Percentiles rank a stretch among this genome's conserved stretches.
phyloP scores from a whole-genome alignment of 2,888 invertebrate genomes.

The Mellilla xanthometata region DNA sequence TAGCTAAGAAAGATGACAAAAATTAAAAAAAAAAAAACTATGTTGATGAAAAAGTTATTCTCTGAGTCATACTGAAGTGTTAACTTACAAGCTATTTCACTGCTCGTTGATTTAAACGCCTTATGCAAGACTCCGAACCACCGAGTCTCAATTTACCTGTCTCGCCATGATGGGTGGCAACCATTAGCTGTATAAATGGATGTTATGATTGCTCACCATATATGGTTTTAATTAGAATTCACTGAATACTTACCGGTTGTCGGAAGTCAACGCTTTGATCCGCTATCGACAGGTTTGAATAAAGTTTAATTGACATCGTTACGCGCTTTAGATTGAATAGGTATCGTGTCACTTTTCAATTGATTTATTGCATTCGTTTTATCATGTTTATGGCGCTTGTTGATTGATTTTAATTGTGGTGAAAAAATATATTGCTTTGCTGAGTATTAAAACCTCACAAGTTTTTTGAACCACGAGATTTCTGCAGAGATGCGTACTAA shows the following conservation, averaged over 20 bases:
- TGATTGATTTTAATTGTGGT: too few relatives aligned
- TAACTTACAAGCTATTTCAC: too few relatives aligned
- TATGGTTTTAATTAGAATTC: conserved; percentile 29
- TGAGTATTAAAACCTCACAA: too few relatives aligned
- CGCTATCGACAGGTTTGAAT: conserved; percentile 16
- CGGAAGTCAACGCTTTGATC: conserved; percentile 15
- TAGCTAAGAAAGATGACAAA: too few relatives aligned
- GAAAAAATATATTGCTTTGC: too few relatives aligned
- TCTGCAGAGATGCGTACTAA: too few relatives aligned
- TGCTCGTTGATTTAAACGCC: not conserved
- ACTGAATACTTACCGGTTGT: conserved; percentile 10
- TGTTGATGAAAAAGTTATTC: too few relatives aligned
- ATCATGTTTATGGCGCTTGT: too few relatives aligned
- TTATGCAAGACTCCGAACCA: conserved; percentile 11
- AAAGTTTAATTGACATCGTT: conserved; percentile 6
- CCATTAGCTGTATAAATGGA: conserved; percentile 45
- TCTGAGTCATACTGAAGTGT: too few relatives aligned
- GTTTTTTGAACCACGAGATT: too few relatives aligned
- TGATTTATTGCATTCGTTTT: conserved; percentile 6
- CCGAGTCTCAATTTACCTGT: conserved; percentile 36
- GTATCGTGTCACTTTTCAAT: conserved; percentile 7
- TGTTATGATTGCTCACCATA: conserved; percentile 38
- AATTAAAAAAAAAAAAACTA: too few relatives aligned
- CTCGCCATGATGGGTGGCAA: conserved; percentile 31
- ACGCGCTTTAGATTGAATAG: not conserved